A percentile compares a stretch with the other conserved stretches of the same genome.
Evolutionary conservation across 2,113 vertebrate species (phyloP).

Genomic region (Misgurnus mizolepis): DNA sequence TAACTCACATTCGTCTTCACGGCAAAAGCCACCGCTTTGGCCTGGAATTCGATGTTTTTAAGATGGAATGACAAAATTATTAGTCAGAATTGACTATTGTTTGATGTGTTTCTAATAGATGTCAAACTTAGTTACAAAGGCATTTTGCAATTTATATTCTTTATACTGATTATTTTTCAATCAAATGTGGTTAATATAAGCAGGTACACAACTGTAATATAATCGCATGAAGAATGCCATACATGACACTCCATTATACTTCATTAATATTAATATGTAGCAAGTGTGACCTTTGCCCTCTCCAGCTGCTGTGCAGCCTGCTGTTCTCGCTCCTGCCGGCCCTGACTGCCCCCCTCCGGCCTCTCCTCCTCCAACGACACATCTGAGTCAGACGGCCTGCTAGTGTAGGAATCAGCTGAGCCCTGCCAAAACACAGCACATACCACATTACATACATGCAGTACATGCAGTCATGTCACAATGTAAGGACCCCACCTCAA

Average conservation of each 20-base stretch:
- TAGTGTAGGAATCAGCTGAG: slow-evolving; percentile 98
- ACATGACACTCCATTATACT: neutral
- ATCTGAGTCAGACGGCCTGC: slow-evolving; percentile 98
- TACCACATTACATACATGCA: neutral
- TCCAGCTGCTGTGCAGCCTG: slow-evolving; percentile 94
- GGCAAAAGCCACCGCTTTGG: slow-evolving; percentile 95
- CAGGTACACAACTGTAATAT: neutral
- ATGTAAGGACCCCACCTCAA: neutral
- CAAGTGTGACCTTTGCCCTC: slow-evolving; percentile 85
- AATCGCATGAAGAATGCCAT: neutral
- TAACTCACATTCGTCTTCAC: slow-evolving; percentile 98
- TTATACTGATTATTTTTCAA: too few species aligned
- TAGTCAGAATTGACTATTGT: neutral
- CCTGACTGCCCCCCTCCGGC: slow-evolving; percentile 82
- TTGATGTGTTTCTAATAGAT: too few species aligned
- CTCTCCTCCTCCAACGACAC: slow-evolving; percentile 98
- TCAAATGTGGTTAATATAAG: too few species aligned
- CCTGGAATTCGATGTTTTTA: slow-evolving; percentile 64
- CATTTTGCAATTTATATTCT: too few species aligned
- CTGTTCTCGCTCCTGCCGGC: slow-evolving; percentile 92
- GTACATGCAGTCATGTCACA: neutral
- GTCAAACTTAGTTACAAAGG: too few species aligned
- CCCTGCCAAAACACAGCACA: slow-evolving; percentile 75
- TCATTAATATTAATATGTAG: neutral
- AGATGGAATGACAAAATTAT: neutral